Conservation (phyloP, 2,888 invertebrate genomes). For the Gnatocerus cornutus region DNA sequence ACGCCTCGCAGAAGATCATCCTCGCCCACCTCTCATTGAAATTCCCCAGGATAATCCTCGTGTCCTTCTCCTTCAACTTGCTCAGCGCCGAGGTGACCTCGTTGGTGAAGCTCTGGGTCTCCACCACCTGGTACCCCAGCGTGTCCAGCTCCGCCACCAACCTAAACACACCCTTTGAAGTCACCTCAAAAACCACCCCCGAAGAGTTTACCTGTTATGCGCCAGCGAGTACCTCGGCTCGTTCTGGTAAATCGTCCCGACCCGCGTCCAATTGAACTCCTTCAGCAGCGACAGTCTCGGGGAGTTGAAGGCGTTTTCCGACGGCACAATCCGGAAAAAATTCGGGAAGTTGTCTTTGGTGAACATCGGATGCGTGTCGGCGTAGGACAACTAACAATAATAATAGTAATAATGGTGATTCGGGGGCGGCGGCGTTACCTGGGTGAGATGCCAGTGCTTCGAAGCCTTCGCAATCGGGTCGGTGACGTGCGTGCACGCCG, state of each 20-base stretch:
- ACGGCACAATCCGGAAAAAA: conserved; percentile 97
- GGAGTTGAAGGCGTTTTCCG: conserved; percentile 96
- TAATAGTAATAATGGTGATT: not conserved
- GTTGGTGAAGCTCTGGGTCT: conserved; percentile 93
- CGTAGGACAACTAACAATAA: conserved; percentile 87
- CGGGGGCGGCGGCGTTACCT: conserved; percentile 73
- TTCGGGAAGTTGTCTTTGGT: conserved; percentile 94
- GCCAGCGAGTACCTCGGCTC: conserved; percentile 91
- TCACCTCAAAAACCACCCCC: not conserved
- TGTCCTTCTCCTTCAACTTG: conserved; percentile 91
- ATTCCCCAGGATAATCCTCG: conserved; percentile 93
- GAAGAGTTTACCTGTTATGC: conserved; percentile 72
- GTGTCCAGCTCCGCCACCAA: conserved; percentile 90
- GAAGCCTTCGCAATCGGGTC: conserved; percentile 98
- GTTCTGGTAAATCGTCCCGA: conserved; percentile 98
- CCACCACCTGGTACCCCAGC: conserved; percentile 86
- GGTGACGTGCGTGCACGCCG: conserved; percentile 96
- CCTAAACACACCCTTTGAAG: too few relatives aligned
- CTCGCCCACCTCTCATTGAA: conserved; percentile 96
- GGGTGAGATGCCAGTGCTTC: conserved; percentile 97
- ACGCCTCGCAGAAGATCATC: conserved; percentile 90
- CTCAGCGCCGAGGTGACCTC: conserved; percentile 87
- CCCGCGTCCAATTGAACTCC: conserved; percentile 97
- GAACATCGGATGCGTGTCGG: conserved; percentile 98
- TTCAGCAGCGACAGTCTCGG: conserved; percentile 90